These are phyloP conservation scores for Cepphus grylle DNA, from an alignment of 2,113 vertebrate genomes.

Conservation along the genomic window DNA sequence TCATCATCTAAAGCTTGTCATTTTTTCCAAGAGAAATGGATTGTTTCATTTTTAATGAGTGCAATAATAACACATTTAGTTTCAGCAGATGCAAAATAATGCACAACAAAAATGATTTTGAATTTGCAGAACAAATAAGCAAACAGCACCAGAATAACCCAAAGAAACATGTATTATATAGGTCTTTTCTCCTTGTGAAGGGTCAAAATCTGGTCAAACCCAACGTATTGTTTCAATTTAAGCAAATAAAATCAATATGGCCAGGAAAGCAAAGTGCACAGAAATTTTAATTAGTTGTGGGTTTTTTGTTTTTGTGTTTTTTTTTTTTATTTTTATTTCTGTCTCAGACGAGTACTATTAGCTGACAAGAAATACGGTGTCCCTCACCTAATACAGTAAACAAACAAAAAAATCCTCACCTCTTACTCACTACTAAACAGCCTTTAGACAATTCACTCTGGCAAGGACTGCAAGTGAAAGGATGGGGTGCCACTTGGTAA, in stretches of 20 bases:
- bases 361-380: conserved; percentile 77
- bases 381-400: conserved; percentile 79
- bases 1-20: conserved; percentile 94
- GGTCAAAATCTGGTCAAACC: conserved; percentile 81
- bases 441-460: conserved; percentile 75
- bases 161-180: conserved; percentile 79
- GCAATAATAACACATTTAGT: conserved; percentile 89
- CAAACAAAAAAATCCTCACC: conserved; percentile 72
- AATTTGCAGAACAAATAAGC: conserved; percentile 86
- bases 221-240: conserved; percentile 82
- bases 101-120: conserved; percentile 86
- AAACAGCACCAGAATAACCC: conserved; percentile 77
- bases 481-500: conserved; percentile 77
- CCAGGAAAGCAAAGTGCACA: conserved; percentile 83
- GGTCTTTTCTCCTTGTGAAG: conserved; percentile 75
- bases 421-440: conserved; percentile 79
- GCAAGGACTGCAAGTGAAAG: conserved; percentile 76
- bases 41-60: conserved; percentile 97
- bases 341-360: conserved; percentile 73
- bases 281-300: conserved; percentile 82
- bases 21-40: conserved; percentile 89
- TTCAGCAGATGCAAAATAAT: conserved; percentile 89
- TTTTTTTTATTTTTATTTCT: conserved; percentile 68
- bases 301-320: conserved; percentile 31
- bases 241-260: conserved; percentile 84